A percentile compares a stretch with the other conserved stretches of the same genome.
Conservation (phyloP, 2,113 vertebrate genomes). For the Phoxinus phoxinus region DNA sequence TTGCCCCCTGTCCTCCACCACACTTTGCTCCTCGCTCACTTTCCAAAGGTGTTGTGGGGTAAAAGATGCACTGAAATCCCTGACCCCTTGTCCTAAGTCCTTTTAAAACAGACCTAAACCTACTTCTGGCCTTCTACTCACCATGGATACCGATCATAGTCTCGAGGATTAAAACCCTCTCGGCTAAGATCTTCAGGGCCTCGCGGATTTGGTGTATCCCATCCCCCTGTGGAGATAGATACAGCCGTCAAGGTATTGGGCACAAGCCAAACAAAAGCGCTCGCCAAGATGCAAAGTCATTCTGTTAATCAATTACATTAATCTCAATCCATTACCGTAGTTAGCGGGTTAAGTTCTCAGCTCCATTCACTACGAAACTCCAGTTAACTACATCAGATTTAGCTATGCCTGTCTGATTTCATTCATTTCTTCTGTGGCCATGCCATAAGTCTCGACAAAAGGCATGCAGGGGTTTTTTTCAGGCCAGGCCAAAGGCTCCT, state of each 20-base stretch:
- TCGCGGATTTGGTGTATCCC: constrained; percentile 98
- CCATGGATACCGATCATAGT: constrained; percentile 99
- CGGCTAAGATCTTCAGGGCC: constrained; percentile 99
- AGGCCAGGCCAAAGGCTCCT: constrained; percentile 30
- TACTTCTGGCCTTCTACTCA: constrained; percentile 88
- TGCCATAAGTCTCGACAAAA: constrained; percentile 37
- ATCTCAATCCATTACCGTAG: constrained; percentile 68
- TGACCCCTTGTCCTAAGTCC: constrained; percentile 52
- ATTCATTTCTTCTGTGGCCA: constrained; percentile 18
- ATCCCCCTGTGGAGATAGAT: constrained; percentile 97
- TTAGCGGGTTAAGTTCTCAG: constrained; percentile 78
- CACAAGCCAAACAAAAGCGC: constrained; percentile 74
- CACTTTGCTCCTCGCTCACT: constrained; percentile 8
- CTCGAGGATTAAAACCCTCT: constrained; percentile 99
- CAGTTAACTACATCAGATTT: not conserved
- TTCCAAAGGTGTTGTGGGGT: constrained; percentile 53
- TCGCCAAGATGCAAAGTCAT: constrained; percentile 73
- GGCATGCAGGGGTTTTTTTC: constrained; percentile 36
- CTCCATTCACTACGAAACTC: constrained; percentile 31
- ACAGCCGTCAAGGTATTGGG: constrained; percentile 88
- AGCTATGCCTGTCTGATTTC: not conserved
- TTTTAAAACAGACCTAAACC: constrained; percentile 71
- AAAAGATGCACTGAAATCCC: constrained; percentile 60
- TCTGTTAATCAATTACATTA: constrained; percentile 67
- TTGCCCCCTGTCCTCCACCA: constrained; percentile 58